Evolutionary conservation across 1,140 invertebrate species (phyloP), one percentile per base, ranked within the genome.

Genomic region (Micrasema longulum): DNA sequence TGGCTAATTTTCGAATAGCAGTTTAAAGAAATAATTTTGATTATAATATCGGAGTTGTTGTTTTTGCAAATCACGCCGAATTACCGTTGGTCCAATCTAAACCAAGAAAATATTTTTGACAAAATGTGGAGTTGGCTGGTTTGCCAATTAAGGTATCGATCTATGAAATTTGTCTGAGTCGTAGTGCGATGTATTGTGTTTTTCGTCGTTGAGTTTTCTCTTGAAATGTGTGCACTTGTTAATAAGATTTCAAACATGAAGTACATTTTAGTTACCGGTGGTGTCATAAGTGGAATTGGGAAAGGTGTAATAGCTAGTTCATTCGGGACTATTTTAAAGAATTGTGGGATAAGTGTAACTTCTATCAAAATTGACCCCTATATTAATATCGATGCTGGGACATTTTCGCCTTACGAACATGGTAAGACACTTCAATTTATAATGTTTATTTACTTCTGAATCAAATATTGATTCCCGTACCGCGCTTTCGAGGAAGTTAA

Each of bases 321-420:
- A 68, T 92, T 99, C 80, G 97, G 97, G 12, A 96, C 96, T 20
- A 91, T 99, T 75, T 86, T 99, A 3, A 98, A 98, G 86, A 92
- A 93, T 71, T 95, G 93, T 80, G 96, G 95, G 3, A 91, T 98
- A 52, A 88, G 92, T 80, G 96, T 99, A 2, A 98, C 97, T 20
- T 94, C 95, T 12, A 99, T 99, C 76, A 99, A 99, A 88, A 99
- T 99, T 79, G 97, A 99, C 83, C 97, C 97, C 0, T 99, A 99
- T 80, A 96, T 99, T 57, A 99, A 99, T 83, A 97, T 99, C 74
- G 97, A 99, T 85, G 97, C 97, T 77, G 97, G 97, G 74, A 99
- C 97, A 43, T 99, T 99, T 87, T 98, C 96, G 1, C 97, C 97
- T 0, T 99, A 97, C 83, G 97, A 99, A 82, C 97, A 99, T 85